Evolutionary conservation across 2,113 vertebrate genomes (phyloP), one percentile per base, ranked within the genome.

Genomic region (Vimba vimba): DNA sequence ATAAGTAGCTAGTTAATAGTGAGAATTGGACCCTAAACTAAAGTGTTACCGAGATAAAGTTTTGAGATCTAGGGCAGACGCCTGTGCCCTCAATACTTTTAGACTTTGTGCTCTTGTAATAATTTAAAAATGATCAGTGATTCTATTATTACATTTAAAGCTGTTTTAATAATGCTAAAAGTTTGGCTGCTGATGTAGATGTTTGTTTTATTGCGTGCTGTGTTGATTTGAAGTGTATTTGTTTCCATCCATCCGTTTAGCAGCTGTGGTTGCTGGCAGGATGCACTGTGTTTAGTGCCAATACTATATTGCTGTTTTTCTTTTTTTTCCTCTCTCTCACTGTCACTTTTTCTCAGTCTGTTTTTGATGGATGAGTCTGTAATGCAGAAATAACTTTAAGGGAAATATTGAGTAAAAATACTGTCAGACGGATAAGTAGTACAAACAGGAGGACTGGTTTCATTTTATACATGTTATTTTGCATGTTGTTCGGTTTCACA

Each of bases 251-350:
- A 3, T 82, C 25, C 10, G 0, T 82, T 52, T 82, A 82, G 17
- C 79, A 68, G 79, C 79, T 81, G 79, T 66, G 60, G n/a, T 47
- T 45, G 59, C 79, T 81, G 79, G 79, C 79, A 81, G 39, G 60
- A 81, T 60, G 10, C 39, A 6, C 21, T 43, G 10, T 12, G 36
- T 62, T 80, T 66, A 23, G 23, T 81, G 79, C 79, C 79, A 82
- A 23, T 59, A 59, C 30, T 27, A 59, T 30, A 78, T 13, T 12
- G 27, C 62, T 69, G 19, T 55, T 27, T 81, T 59, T 60, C 50
- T 36, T 33, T 50, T 57, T 36, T 17, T 7, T n/a, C 8, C 43
- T 60, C 60, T 55, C 64, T 39, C 68, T 82, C 76, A 7, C 59
- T 55, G 17, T 68, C 47, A n/a, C 62, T 55, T 25, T 27, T 12